Base-by-base conservation (phyloP, 1,140 invertebrate genomes). In the Gonatopus flavifemur region DNA sequence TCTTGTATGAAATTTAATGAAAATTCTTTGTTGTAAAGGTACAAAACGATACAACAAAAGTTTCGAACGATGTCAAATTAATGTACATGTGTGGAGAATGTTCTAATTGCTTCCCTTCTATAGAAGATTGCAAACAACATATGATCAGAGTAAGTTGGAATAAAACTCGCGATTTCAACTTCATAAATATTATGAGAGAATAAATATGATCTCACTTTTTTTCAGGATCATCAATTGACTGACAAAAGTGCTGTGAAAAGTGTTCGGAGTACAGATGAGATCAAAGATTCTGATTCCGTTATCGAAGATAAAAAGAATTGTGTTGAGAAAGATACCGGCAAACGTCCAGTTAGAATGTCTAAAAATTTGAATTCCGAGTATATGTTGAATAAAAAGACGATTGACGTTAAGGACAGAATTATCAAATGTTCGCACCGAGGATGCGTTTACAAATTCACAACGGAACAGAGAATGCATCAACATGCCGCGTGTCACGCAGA, bases 371-470 rank as follows among this genome's bases (percentile, higher is more conserved):
- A 41, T 41, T 47, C 51, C 12, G 59, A 62, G 37, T 57, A 57
- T 21, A 51, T 51, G 40, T 40, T 39, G 30, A 55, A 67, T 40
- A 70, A 58, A 55, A 69, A 64, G 44, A 57, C 61, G 39, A 39
- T 67, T 3, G 66, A 74, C 48, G 50, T 61, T 31, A 69, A 63
- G 15, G 67, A 74, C 44, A 61, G 54, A 57, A 70, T 52, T 60
- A 25, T 3, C 31, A 83, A 79, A 43, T 84, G 83, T 59, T 64
- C 69, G 18, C 66, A 79, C 25, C 69, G 73, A 40, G 74, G 72
- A 16, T 84, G 84, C 53, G 49, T 64, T 0, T 79, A 80, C 20
- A 78, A 80, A 57, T 84, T 84, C 54, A 68, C 73, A 39, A 67
- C 72, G n/a, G 61, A 68, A 3, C 68, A 77, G 3, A 74, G 74